Base-by-base conservation (phyloP, 2,888 invertebrate genomes). In the Synergus japonicus region DNA sequence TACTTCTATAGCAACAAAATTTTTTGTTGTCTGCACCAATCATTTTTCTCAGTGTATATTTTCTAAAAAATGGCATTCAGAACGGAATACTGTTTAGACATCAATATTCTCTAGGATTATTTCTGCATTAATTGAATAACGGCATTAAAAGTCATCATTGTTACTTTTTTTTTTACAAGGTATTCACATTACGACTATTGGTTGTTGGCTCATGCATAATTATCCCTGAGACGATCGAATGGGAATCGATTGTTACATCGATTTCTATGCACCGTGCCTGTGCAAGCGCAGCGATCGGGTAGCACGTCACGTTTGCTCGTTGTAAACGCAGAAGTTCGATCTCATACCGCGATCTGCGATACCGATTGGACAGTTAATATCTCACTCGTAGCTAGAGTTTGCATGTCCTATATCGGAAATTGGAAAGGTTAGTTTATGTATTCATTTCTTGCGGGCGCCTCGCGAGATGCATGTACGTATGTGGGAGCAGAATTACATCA, bases 401-500 rank as follows among this genome's bases (percentile, higher is more conserved):
- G 82, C 80, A 79, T 84, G 84, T 82, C 80, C 78, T 78, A 76
- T 60, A 67, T 82, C 81, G 81, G n/a, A 80, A 80, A 89, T 89
- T 87, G 84, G 87, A 89, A 89, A 89, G 88, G 86, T 84, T 83
- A 85, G 83, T 89, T 88, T 89, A 88, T 86, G 85, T 85, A 88
- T 87, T 88, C 87, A 87, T 88, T 89, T 87, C 87, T 86, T 85
- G 80, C 82, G 84, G 66, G 84, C 82, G 81, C 80, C 80, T 80
- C 81, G 85, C 85, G 83, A 83, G 86, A 87, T 84, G 84, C 86
- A 87, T 85, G 85, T 83, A 86, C 86, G 85, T 85, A 87, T 86
- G 88, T 88, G 88, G 88, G 88, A 88, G 88, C 86, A 84, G 84
- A 65, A 85, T 89, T 88, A 85, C 89, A 85, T 88, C 88, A 88